phyloP scores from a whole-genome alignment of 1,140 invertebrate species.

The Acyrthosiphon pisum region DNA sequence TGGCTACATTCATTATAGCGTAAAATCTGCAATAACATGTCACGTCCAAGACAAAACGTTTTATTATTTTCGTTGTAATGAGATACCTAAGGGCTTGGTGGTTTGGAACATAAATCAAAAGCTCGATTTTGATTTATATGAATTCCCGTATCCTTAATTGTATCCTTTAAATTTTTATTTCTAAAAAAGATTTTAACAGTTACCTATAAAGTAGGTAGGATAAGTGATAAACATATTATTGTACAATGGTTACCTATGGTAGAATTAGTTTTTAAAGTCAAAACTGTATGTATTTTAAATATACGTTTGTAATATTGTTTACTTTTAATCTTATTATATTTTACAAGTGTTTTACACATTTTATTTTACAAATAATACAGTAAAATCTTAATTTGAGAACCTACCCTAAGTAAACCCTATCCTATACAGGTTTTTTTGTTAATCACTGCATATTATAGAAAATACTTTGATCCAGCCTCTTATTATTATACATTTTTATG shows the following conservation, averaged over 20 bases:
- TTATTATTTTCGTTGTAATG: conserved; percentile 17
- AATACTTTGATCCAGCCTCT: neutral
- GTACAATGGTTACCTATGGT: neutral
- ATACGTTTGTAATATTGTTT: neutral
- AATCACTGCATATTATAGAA: neutral
- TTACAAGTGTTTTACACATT: neutral
- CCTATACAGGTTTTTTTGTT: neutral
- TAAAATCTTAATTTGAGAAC: neutral
- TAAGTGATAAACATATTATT: neutral
- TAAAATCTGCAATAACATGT: neutral
- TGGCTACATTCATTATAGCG: neutral
- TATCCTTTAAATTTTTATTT: neutral
- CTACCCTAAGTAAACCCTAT: neutral
- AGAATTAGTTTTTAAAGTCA: neutral
- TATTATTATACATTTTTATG: neutral
- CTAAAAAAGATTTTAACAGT: neutral
- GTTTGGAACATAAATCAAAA: neutral
- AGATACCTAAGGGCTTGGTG: neutral
- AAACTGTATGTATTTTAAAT: neutral
- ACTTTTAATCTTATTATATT: neutral
- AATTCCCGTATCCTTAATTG: neutral
- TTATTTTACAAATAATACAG: neutral
- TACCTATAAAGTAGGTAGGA: neutral
- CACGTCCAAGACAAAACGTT: neutral
- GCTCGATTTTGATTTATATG: neutral